Base-by-base conservation (phyloP, 2,797 vertebrate genomes). In the Pangasius macronema region DNA sequence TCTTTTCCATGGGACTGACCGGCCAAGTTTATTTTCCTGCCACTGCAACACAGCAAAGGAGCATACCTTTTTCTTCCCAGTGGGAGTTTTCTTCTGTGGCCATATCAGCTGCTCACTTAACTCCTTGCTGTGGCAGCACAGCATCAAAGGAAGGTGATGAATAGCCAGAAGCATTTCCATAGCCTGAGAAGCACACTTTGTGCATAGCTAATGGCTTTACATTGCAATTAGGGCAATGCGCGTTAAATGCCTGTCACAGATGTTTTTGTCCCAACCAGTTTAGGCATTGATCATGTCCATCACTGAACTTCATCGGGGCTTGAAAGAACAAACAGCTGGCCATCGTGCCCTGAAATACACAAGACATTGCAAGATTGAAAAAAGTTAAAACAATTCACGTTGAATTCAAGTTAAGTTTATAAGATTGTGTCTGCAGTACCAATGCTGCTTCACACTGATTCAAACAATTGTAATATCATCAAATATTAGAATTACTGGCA, bases 191-290 rank as follows among this genome's bases (percentile, higher is more conserved):
- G 16, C 46, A 67, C 11, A 10, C 1, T 30, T 67, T 51, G 42
- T 83, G 42, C 61, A 30, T 63, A 65, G 39, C 57, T 63, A 63
- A 63, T 61, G 22, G 33, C 11, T 82, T 82, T 82, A 61, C 36
- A 61, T 61, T 81, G 57, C 80, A 46, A 59, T 65, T 18, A 63
- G 24, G 20, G 33, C 55, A 82, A 49, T 82, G 80, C 7, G 3
- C 16, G 65, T 65, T 65, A 82, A 82, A 18, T 82, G 59, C 24
- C 79, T 61, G 36, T 82, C 79, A 63, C 57, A 42, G 79, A 82
- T n/a, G 24, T 63, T 46, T 57, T 63, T 82, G 57, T 82, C 33
- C 24, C 79, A 82, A n/a, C 36, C 59, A 33, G 61, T 82, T 30
- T 65, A 59, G 80, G 8, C 80, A 82, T 82, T 49, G 39, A 82